phyloP scores from a whole-genome alignment of 1,140 invertebrate genomes.

The Aphidius ervi region DNA sequence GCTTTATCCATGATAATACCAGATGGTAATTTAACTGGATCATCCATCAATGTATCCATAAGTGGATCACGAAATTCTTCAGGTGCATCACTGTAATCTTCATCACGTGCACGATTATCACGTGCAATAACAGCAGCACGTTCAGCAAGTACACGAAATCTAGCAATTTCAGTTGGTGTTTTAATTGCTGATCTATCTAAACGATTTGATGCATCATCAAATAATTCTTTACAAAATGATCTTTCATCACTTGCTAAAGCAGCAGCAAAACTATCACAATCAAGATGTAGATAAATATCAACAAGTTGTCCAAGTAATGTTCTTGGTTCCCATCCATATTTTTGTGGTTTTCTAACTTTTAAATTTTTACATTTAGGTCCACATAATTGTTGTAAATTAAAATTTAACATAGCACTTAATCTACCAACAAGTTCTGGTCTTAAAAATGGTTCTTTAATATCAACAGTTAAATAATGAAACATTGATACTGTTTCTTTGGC shows the following conservation, averaged over 20 bases:
- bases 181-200: conserved; percentile 81
- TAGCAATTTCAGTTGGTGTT: conserved; percentile 74
- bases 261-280: conserved; percentile 85
- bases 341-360: conserved; percentile 91
- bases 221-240: conserved; percentile 88
- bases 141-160: conserved; percentile 74
- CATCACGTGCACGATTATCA: conserved; percentile 80
- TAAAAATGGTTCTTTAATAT: conserved; percentile 92
- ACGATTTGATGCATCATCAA: conserved; percentile 80
- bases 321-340: conserved; percentile 95
- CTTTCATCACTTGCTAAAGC: conserved; percentile 89
- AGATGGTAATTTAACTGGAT: conserved; percentile 90
- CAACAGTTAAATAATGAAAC: conserved; percentile 94
- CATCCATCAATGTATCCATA: conserved; percentile 96
- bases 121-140: conserved; percentile 76
- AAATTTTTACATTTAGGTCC: conserved; percentile 96
- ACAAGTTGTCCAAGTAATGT: conserved; percentile 85
- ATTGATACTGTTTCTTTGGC: conserved; percentile 96
- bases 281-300: conserved; percentile 94
- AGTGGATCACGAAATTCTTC: conserved; percentile 96
- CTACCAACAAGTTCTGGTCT: conserved; percentile 87
- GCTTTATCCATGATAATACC: conserved; percentile 94
- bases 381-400: conserved; percentile 94
- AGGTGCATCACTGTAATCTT: conserved; percentile 92
- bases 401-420: conserved; percentile 96